Base-by-base conservation (phyloP, 2,888 invertebrate species). In the Sinhomidia bicolor region DNA sequence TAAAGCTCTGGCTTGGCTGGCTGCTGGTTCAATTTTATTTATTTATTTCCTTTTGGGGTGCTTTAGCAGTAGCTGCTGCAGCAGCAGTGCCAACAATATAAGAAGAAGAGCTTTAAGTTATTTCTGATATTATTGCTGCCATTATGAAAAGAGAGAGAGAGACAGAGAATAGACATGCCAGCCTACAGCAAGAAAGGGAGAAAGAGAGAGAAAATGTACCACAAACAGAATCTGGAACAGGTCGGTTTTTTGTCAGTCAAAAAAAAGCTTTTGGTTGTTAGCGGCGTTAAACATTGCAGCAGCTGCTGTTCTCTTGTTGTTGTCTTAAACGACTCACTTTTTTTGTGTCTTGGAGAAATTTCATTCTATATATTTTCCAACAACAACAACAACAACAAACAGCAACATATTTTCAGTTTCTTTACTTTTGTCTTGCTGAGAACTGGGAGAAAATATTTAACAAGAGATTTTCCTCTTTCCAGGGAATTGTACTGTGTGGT, bases 21-120 rank as follows among this genome's bases (percentile, higher is more conserved):
- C 54, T 81, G 36, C 57, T 86, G 68, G 71, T 74, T 60, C 44
- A 36, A 68, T 85, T 68, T 68, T 68, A 68, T 68, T 78, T 79
- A 68, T 85, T 79, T 79, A 85, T 83, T 83, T 83, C 82, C 71
- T 83, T 83, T 29, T 71, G 7, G 36, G 68, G 68, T 80, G 80
- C 80, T 80, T 20, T 51, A 32, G 29, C 36, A 17, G 60, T 23
- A 29, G 32, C 14, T 54, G 23, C 20, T 41, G 20, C 10, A 36
- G 12, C 29, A 68, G 32, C 36, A 36, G 36, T 68, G 23, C 74
- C 74, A 71, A 44, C 71, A 44, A 71, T 44, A 23, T 32, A 32
- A 36, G 36, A 2, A 36, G 36, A 2, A n/a, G 5, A 74, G 23
- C 29, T 47, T 17, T 47, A 74, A 74, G 71, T 10, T 71, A 10